These are phyloP conservation scores for Tupiocoris notatus DNA, from an alignment of 2,888 invertebrate species.

Conservation along the genomic window DNA sequence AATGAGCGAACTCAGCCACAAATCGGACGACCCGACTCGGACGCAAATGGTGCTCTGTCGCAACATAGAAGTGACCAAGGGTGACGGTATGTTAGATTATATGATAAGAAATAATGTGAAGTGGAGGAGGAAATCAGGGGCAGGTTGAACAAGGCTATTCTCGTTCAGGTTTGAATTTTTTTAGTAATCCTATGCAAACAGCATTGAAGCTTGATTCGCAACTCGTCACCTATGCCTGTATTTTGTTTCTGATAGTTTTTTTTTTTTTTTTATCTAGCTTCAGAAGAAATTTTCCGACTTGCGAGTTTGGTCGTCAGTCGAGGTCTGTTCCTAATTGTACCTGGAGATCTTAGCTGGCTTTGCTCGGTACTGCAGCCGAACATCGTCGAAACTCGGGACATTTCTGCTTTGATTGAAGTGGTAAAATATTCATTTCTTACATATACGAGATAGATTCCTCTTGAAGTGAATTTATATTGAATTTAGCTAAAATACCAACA, in stretches of 20 bases:
- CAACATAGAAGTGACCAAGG: constrained; percentile 41
- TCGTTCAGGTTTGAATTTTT: no score
- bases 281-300: constrained; percentile 51
- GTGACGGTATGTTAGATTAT: constrained; percentile 35
- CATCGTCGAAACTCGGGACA: constrained; percentile 55
- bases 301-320: constrained; percentile 54
- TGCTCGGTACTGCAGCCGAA: constrained; percentile 52
- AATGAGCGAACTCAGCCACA: constrained; percentile 23
- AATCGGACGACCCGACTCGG: constrained; percentile 36
- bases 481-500: no score
- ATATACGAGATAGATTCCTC: no score
- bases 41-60: constrained; percentile 36
- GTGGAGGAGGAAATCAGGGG: no score
- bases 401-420: constrained; percentile 58
- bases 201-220: neutral
- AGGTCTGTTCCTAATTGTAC: constrained; percentile 55
- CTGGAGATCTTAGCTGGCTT: constrained; percentile 52
- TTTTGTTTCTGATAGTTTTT: neutral
- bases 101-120: no score
- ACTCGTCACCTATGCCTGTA: neutral
- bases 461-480: no score
- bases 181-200: no score
- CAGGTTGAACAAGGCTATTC: no score
- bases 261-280: no score
- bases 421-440: no score